phyloP scores from a whole-genome alignment of 2,888 invertebrate genomes.

The Philereme transversata region DNA sequence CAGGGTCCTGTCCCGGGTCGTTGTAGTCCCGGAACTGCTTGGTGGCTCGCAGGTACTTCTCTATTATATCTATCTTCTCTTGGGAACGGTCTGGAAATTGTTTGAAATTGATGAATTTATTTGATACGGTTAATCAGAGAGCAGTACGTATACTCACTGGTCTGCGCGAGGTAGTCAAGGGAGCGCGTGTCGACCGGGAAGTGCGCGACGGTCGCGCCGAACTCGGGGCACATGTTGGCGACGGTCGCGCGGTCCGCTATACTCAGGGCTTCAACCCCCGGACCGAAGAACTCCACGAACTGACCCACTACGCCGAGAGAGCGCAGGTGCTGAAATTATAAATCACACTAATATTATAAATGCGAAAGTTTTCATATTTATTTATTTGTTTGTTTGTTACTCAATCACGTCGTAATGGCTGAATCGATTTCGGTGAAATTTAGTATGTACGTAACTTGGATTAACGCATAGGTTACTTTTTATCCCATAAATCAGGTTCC shows the following conservation, averaged over 20 bases:
- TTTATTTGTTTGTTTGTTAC: no score
- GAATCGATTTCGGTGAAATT: no score
- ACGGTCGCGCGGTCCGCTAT: conserved; percentile 99
- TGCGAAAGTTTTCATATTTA: no score
- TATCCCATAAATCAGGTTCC: no score
- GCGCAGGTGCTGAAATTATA: conserved; percentile 88
- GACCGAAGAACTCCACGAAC: conserved; percentile 99
- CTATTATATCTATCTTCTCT: conserved; percentile 90
- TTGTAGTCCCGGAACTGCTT: conserved; percentile 93
- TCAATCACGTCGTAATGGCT: no score
- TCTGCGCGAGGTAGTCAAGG: conserved; percentile 91
- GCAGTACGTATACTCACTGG: conserved; percentile 72
- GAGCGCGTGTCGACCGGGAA: conserved; percentile 95
- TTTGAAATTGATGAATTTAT: no score
- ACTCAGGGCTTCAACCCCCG: conserved; percentile 94
- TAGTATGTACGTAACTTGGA: no score
- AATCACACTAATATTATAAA: neutral
- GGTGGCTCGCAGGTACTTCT: conserved; percentile 91
- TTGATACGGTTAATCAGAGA: no score
- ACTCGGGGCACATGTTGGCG: conserved; percentile 98
- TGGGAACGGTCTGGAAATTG: conserved; percentile 88
- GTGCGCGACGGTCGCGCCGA: conserved; percentile 97
- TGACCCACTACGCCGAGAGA: conserved; percentile 98
- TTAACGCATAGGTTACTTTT: no score
- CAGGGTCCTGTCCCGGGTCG: conserved; percentile 90